Conservation (phyloP, 2,888 invertebrate species). For the Isotomurus palustris region DNA sequence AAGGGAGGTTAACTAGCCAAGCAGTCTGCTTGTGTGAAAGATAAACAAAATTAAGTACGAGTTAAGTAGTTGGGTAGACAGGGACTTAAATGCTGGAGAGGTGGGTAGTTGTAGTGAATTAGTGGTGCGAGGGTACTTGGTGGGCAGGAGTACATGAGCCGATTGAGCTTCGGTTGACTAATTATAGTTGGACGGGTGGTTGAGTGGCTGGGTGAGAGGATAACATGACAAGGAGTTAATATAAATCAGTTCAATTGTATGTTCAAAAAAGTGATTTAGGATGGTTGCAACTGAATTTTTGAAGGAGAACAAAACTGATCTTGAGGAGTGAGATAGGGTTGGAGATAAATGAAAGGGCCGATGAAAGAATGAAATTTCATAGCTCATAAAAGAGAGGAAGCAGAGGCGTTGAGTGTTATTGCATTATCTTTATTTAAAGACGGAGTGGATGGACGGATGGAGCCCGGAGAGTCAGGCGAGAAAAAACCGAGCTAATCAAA, state of each 20-base stretch:
- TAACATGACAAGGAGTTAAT: slow-evolving; percentile 16
- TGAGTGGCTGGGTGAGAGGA: neutral
- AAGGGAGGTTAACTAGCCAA: too few species aligned
- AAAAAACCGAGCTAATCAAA: slow-evolving; percentile 39
- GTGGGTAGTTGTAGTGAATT: neutral
- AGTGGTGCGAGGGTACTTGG: neutral
- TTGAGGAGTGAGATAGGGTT: slow-evolving; percentile 5
- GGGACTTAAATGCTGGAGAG: neutral
- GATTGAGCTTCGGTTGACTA: slow-evolving; percentile 4
- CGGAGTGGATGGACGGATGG: slow-evolving; percentile 1
- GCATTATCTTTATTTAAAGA: slow-evolving; percentile 19
- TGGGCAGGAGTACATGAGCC: slow-evolving; percentile 8
- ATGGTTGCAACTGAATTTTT: slow-evolving; percentile 1
- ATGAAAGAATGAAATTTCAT: neutral
- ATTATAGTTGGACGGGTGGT: neutral
- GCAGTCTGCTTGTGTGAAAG: too few species aligned
- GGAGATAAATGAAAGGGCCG: slow-evolving; percentile 1
- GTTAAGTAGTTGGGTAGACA: too few species aligned
- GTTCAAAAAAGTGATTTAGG: slow-evolving; percentile 1
- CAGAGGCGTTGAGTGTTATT: slow-evolving; percentile 10
- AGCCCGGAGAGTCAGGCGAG: slow-evolving; percentile 6
- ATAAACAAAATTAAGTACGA: too few species aligned
- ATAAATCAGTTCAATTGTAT: slow-evolving; percentile 5
- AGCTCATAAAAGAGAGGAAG: neutral
- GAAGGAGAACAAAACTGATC: slow-evolving; percentile 21